Conservation (phyloP, 2,113 vertebrate species). For the Orthonyx spaldingii region DNA sequence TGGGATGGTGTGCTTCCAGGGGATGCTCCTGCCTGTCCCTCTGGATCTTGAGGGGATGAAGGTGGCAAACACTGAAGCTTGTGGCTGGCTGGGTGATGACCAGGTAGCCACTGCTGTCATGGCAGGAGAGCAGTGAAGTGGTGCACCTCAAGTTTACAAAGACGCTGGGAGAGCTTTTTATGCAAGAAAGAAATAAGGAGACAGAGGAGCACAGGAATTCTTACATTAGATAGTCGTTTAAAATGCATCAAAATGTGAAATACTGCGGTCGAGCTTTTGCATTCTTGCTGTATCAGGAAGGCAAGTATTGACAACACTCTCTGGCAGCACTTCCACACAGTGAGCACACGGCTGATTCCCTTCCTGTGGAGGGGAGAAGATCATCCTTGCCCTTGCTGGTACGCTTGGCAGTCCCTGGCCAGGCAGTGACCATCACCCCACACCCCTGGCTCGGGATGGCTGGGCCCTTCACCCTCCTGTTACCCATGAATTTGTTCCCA, state of each 20-base stretch:
- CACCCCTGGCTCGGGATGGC: neutral
- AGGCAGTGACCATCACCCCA: fast-evolving
- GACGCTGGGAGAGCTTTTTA: neutral
- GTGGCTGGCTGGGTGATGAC: neutral
- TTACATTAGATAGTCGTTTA: neutral
- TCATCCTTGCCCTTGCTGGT: neutral
- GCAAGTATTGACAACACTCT: neutral
- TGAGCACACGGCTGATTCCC: neutral
- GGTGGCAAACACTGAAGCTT: neutral
- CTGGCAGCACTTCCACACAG: neutral
- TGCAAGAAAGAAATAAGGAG: neutral
- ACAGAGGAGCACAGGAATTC: neutral
- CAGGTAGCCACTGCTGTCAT: neutral
- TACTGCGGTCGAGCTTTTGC: neutral
- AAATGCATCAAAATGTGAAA: neutral
- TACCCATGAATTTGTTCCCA: fast-evolving
- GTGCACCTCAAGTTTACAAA: neutral
- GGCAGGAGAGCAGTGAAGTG: neutral
- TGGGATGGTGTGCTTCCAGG: neutral
- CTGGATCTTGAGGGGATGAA: too few species aligned
- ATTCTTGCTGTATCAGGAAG: neutral
- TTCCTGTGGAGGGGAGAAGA: neutral
- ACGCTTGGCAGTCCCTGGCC: neutral
- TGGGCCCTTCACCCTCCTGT: neutral
- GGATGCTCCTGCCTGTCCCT: neutral